These are phyloP conservation scores for Hephaestus fuliginosus DNA, from an alignment of 2,797 vertebrate genomes.

Conservation along the genomic window DNA sequence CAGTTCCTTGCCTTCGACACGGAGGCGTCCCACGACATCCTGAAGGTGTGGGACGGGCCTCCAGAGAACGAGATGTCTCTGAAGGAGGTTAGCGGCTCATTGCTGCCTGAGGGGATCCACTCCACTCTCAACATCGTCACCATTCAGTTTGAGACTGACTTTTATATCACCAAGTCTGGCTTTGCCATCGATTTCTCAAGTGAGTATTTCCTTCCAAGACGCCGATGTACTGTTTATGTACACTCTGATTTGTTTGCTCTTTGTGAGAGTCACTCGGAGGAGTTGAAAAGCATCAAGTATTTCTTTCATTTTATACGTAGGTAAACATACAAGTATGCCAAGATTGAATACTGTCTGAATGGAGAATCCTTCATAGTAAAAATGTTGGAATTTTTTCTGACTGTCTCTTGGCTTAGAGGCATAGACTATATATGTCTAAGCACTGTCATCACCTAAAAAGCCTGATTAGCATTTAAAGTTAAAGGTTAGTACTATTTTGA, in stretches of 20 bases:
- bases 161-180: slow-evolving; percentile 99
- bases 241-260: slow-evolving; percentile 4
- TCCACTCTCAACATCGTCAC: slow-evolving; percentile 96
- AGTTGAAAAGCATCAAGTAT: background rate
- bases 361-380: background rate
- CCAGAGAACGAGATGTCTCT: slow-evolving; percentile 96
- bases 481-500: background rate
- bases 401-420: background rate
- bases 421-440: background rate
- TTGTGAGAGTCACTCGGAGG: background rate
- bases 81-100: slow-evolving; percentile 96
- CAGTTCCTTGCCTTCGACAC: slow-evolving; percentile 99
- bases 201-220: slow-evolving; percentile 81
- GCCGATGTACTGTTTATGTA: background rate
- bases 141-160: slow-evolving; percentile 98
- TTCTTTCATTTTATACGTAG: background rate
- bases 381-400: background rate
- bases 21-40: slow-evolving; percentile 96
- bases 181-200: slow-evolving; percentile 99
- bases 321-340: background rate
- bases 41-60: slow-evolving; percentile 97
- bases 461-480: background rate
- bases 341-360: background rate
- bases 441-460: background rate
- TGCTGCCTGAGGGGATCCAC: slow-evolving; percentile 96